Evolutionary conservation across 2,797 vertebrate species (phyloP).

Genomic region (Pseudopleuronectes americanus): DNA sequence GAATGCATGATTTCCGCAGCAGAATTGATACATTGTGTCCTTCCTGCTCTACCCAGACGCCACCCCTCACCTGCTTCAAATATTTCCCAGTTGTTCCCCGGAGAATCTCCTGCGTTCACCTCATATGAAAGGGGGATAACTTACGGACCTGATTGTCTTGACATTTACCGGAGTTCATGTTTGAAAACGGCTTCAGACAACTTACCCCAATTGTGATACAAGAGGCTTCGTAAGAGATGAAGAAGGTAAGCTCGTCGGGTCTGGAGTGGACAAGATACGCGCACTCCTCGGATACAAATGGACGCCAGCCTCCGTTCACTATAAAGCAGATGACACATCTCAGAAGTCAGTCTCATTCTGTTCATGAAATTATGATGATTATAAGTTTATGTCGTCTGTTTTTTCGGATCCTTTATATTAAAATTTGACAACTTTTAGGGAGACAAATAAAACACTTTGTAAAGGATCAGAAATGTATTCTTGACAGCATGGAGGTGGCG

Average conservation of each 20-base stretch:
- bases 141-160: too few species aligned
- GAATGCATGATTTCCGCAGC: too few species aligned
- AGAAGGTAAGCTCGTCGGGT: conserved; percentile 57
- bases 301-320: conserved; percentile 72
- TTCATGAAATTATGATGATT: neutral
- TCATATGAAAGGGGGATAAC: too few species aligned
- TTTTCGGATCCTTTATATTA: neutral
- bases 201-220: conserved; percentile 73
- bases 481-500: neutral
- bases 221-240: conserved; percentile 54
- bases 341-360: neutral
- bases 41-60: too few species aligned
- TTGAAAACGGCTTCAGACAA: neutral
- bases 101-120: too few species aligned
- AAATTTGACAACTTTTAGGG: neutral
- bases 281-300: conserved; percentile 77
- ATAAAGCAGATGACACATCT: conserved; percentile 14
- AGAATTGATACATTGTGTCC: too few species aligned
- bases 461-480: neutral
- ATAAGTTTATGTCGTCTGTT: neutral
- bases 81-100: too few species aligned
- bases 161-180: too few species aligned
- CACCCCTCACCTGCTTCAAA: too few species aligned
- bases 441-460: neutral
- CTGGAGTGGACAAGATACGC: conserved; percentile 51